Conservation (phyloP, 2,888 invertebrate species). For the Endotricha flammealis region DNA sequence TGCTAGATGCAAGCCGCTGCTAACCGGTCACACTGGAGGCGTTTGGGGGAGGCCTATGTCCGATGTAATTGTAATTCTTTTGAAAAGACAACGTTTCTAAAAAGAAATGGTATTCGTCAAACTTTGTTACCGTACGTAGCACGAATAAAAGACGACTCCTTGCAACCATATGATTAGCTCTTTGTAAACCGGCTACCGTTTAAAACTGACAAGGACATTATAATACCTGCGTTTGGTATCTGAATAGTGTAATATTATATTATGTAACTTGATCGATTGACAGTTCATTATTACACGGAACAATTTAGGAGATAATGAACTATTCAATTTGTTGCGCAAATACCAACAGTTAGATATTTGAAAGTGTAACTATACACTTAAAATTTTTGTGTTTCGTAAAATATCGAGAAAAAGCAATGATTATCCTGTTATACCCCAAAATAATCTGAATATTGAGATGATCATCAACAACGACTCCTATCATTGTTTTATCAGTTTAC, state of each 20-base stretch:
- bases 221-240: conserved; percentile 47
- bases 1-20: too few relatives aligned
- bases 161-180: conserved; percentile 62
- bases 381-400: too few relatives aligned
- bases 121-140: conserved; percentile 30
- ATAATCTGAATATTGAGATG: too few relatives aligned
- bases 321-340: conserved; percentile 29
- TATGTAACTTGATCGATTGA: conserved; percentile 34
- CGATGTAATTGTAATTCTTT: too few relatives aligned
- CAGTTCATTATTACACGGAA: conserved; percentile 25
- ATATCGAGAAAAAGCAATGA: too few relatives aligned
- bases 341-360: conserved; percentile 21
- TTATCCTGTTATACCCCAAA: too few relatives aligned
- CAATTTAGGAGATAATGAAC: conserved; percentile 23
- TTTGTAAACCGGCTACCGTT: conserved; percentile 69
- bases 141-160: conserved; percentile 36
- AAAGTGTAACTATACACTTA: too few relatives aligned
- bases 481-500: too few relatives aligned
- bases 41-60: too few relatives aligned
- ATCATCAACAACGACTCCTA: too few relatives aligned
- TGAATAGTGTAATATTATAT: conserved; percentile 18
- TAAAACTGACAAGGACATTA: conserved; percentile 56
- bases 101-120: conserved; percentile 15
- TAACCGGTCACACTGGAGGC: too few relatives aligned
- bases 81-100: too few relatives aligned